Evolutionary conservation across 2,888 invertebrate species (phyloP).

Genomic region (Eumacrocentrus americanus): DNA sequence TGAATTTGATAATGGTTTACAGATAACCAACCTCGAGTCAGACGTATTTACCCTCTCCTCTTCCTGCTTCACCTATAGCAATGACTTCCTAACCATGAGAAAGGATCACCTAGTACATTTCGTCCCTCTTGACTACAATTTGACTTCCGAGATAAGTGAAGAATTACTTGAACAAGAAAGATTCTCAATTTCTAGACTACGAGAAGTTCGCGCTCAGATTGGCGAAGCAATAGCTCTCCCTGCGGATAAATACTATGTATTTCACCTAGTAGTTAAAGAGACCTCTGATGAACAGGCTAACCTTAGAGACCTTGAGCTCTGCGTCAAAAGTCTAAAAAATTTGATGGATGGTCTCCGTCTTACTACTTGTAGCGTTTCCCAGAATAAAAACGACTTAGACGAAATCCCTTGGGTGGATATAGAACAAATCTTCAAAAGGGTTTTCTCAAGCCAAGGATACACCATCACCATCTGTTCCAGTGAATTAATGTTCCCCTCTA

Average conservation of each 20-base stretch:
- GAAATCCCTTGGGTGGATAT: constrained; percentile 9
- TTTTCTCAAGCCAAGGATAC: constrained; percentile 16
- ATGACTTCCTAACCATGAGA: constrained; percentile 19
- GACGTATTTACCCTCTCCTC: too few relatives aligned
- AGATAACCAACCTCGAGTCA: background rate
- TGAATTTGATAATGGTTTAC: background rate
- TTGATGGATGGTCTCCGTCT: constrained; percentile 14
- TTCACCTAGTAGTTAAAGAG: constrained; percentile 13
- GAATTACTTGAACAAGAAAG: constrained; percentile 1
- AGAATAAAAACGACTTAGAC: constrained; percentile 3
- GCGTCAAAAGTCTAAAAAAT: constrained; percentile 15
- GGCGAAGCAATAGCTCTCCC: constrained; percentile 16
- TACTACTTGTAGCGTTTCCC: constrained; percentile 17
- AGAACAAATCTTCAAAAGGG: constrained; percentile 18
- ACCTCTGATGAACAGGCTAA: background rate
- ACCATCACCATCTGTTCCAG: constrained; percentile 23
- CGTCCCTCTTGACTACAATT: constrained; percentile 11
- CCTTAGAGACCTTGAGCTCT: background rate
- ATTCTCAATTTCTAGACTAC: background rate
- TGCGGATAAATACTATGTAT: background rate
- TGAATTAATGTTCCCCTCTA: constrained; percentile 23
- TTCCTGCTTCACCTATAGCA: constrained; percentile 18
- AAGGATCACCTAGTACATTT: constrained; percentile 24
- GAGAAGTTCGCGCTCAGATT: too few relatives aligned
- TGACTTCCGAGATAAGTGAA: constrained; percentile 15